Percentiles rank a stretch among this genome's conserved stretches.
Conservation (phyloP, 1,140 invertebrate species). For the Druon quercuslanigerum region DNA sequence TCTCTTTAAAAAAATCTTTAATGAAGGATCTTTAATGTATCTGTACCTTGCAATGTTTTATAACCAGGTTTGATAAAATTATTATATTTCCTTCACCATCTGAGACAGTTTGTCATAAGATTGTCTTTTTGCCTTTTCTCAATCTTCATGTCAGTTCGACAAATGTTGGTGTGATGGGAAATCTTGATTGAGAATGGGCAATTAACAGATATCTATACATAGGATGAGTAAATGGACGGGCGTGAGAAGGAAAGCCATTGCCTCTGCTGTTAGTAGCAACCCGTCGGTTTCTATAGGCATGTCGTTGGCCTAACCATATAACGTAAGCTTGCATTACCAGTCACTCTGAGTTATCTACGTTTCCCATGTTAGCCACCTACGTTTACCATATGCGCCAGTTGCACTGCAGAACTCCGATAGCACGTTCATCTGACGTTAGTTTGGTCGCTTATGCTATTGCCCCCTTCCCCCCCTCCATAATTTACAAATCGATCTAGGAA, state of each 20-base stretch:
- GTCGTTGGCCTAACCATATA: constrained; percentile 59
- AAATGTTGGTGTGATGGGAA: constrained; percentile 6
- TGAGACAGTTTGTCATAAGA: too few relatives aligned
- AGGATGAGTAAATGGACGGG: constrained; percentile 23
- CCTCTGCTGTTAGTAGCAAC: constrained; percentile 31
- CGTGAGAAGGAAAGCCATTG: constrained; percentile 43
- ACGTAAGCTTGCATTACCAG: constrained; percentile 63
- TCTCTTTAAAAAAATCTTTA: too few relatives aligned
- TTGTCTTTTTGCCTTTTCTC: neutral
- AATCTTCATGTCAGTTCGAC: neutral
- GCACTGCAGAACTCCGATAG: constrained; percentile 70
- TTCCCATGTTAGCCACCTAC: constrained; percentile 62
- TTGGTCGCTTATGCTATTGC: constrained; percentile 55
- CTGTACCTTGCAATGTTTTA: too few relatives aligned
- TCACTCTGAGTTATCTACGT: constrained; percentile 69
- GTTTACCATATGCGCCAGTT: constrained; percentile 60
- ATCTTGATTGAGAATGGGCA: constrained; percentile 11
- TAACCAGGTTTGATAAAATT: too few relatives aligned
- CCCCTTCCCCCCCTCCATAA: constrained; percentile 27
- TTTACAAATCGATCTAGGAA: constrained; percentile 53
- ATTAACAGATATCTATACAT: constrained; percentile 18
- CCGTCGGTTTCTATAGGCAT: constrained; percentile 61
- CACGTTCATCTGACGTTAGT: constrained; percentile 60
- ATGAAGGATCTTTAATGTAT: too few relatives aligned
- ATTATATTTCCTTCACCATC: too few relatives aligned